These are phyloP conservation scores for Hydrotaea diabolus DNA, from an alignment of 2,888 invertebrate species.

Conservation along the genomic window DNA sequence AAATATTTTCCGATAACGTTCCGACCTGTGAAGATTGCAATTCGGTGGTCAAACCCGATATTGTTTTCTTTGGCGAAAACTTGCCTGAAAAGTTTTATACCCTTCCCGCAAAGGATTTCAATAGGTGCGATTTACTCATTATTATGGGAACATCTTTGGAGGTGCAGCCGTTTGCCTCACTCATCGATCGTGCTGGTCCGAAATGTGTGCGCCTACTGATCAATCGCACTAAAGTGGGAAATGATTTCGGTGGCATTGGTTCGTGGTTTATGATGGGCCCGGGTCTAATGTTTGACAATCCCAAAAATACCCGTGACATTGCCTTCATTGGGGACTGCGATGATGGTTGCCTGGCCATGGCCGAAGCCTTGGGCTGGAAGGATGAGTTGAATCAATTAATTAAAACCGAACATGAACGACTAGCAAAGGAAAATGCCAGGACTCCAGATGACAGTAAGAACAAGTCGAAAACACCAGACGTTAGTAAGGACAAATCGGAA, in stretches of 20 bases:
- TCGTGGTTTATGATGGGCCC: conserved; percentile 80
- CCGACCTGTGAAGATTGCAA: conserved; percentile 90
- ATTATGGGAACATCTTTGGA: conserved; percentile 97
- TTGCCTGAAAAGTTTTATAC: conserved; percentile 90
- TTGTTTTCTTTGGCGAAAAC: conserved; percentile 97
- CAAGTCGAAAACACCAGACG: background rate
- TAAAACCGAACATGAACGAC: conserved; percentile 82
- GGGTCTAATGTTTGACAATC: conserved; percentile 85
- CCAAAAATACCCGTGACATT: conserved; percentile 86
- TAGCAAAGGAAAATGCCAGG: conserved; percentile 76
- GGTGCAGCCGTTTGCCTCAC: conserved; percentile 96
- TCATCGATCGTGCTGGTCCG: conserved; percentile 88
- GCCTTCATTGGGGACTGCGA: conserved; percentile 92
- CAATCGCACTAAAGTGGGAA: conserved; percentile 89
- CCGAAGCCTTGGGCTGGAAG: conserved; percentile 90
- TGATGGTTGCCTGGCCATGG: conserved; percentile 87
- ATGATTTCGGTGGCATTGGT: conserved; percentile 74
- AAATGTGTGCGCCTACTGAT: conserved; percentile 92
- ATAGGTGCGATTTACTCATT: conserved; percentile 93
- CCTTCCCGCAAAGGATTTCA: conserved; percentile 88
- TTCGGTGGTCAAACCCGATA: conserved; percentile 95
- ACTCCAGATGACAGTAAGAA: background rate
- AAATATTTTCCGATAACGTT: conserved; percentile 87
- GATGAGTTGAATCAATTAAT: conserved; percentile 84
- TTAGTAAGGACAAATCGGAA: too few relatives aligned